Conservation (phyloP, 1,140 invertebrate genomes). For the Subanguina moxae region DNA sequence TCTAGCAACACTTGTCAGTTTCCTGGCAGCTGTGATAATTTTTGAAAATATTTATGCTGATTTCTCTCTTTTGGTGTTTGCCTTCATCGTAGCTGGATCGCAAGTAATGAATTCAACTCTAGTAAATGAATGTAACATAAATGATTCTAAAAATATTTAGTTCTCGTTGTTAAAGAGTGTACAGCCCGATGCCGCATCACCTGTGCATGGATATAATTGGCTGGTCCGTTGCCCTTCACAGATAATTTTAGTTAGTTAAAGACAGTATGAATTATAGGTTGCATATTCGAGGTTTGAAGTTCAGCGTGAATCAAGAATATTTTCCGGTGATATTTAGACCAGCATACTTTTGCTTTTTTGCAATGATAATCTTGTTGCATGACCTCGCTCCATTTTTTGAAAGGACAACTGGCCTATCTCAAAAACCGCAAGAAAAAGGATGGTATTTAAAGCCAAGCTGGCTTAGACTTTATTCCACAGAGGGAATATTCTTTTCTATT, state of each 20-base stretch:
- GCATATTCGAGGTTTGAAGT: slow-evolving; percentile 68
- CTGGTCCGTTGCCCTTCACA: slow-evolving; percentile 67
- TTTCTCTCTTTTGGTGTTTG: slow-evolving; percentile 86
- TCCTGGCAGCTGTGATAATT: slow-evolving; percentile 78
- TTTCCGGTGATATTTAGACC: slow-evolving; percentile 64
- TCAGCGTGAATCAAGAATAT: no score
- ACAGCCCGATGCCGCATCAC: slow-evolving; percentile 94
- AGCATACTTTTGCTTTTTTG: slow-evolving; percentile 87
- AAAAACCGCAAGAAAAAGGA: slow-evolving; percentile 4
- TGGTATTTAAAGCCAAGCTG: slow-evolving; percentile 50
- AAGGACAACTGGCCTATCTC: no score
- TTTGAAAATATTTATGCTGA: slow-evolving; percentile 82
- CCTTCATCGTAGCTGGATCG: slow-evolving; percentile 83
- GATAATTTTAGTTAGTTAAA: neutral
- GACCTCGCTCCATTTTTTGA: slow-evolving; percentile 59
- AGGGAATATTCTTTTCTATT: slow-evolving; percentile 32
- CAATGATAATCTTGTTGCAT: slow-evolving; percentile 70
- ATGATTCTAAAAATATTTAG: slow-evolving; percentile 75
- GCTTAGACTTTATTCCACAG: slow-evolving; percentile 12
- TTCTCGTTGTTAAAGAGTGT: slow-evolving; percentile 97
- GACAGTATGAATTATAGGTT: slow-evolving; percentile 5
- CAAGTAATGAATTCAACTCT: no score
- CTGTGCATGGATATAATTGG: slow-evolving; percentile 88
- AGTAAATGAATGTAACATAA: no score
- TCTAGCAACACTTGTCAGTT: slow-evolving; percentile 78